Base-by-base conservation (phyloP, 2,113 vertebrate species). In the Bucco capensis region DNA sequence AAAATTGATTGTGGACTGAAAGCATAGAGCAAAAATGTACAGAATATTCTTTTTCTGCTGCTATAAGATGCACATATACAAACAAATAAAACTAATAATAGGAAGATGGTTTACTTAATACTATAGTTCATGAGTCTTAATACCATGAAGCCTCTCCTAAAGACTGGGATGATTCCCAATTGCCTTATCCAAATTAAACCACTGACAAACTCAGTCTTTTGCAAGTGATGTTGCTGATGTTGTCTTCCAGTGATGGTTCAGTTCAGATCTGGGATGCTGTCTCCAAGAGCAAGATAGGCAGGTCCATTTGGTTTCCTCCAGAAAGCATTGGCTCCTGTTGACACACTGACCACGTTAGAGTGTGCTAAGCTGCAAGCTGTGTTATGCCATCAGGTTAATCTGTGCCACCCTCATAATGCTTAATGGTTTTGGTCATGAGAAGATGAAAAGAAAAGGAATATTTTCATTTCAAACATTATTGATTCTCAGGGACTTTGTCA, bases 271-370 rank as follows among this genome's bases (percentile, higher is more conserved):
- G 1, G 31, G 40, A 44, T 53, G 25, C n/a, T 23, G 58, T 40
- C 53, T 62, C 7, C 40, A 65, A 50, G 46, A 61, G 23, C 1
- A 31, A 4, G 37, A 31, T 24, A 69, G n/a, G 15, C 11, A 27
- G 47, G 24, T 12, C 16, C 0, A 0, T 25, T 90, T 62, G 40
- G 10, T 88, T 77, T 49, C 15, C 14, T 53, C 1, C n/a, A 51
- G 35, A n/a, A 77, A 75, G 1, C 37, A 6, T 1, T 56, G 44
- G 24, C 44, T 73, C 16, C 21, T 70, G 2, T 31, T 61, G 49
- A 51, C 8, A 8, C 5, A 3, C 6, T 47, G 38, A 7, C 23
- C 9, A 2, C 2, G 14, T 47, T 10, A 24, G 56, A 7, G 11
- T 69, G 24, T 64, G 35, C 46, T 62, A 58, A 65, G 46, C 49